Evolutionary conservation across 2,113 vertebrate genomes (phyloP), one percentile per base, ranked within the genome.

Genomic region (Callaeas wilsoni): DNA sequence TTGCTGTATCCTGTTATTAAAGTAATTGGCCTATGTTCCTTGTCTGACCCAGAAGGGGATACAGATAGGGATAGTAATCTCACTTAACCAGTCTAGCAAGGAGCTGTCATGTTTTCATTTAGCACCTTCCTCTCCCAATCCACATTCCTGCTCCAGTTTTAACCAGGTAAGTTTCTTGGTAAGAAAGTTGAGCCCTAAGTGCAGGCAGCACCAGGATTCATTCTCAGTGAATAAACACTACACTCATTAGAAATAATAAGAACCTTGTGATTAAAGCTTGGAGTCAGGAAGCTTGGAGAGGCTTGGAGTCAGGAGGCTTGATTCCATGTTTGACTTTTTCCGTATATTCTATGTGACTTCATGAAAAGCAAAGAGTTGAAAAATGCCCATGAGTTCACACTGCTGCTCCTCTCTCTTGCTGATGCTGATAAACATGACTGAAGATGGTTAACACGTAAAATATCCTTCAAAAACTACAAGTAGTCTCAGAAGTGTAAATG

Each of bases 11-110:
- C 55, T 96, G 83, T 78, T 81, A 59, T 89, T 96, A 65, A 82
- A 65, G 18, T 85, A 86, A 88, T 92, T 55, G 33, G 13, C 77
- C 29, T 90, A 57, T 63, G 75, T 67, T 82, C 35, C n/a, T 65
- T 59, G 37, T 80, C 85, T 84, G 71, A 86, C 42, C 67, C 67
- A 88, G 67, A 88, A 73, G 14, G 16, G 18, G 42, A 69, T 74
- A 21, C 35, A 90, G 90, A 83, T 73, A 91, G 76, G 78, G 42
- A 39, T 3, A 85, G 85, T 70, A 64, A 70, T 88, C 88, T 83
- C 50, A 39, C 88, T 92, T 74, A 90, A 93, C 94, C 88, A 47
- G 92, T 88, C 55, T 30, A 63, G 68, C 92, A 93, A 89, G 83
- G 67, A 84, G 29, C 25, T 39, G 42, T 62, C 50, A n/a, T 59